Evolutionary conservation across 2,888 invertebrate species (phyloP).

Genomic region (Ormia ochracea): DNA sequence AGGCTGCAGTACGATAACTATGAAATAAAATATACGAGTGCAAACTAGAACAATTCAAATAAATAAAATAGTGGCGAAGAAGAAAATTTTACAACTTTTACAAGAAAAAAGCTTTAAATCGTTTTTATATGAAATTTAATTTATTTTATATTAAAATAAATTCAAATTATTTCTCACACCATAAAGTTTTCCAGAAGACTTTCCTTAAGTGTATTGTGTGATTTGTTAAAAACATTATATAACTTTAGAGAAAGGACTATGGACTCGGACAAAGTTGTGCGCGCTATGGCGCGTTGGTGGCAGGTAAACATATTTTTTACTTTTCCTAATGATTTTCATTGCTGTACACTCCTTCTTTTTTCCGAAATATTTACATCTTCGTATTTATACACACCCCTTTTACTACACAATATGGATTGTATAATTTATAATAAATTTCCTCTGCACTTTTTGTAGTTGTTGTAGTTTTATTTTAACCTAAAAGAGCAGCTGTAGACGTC

Average conservation of each 20-base stretch:
- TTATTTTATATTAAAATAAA: conserved; percentile 36
- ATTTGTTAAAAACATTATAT: conserved; percentile 18
- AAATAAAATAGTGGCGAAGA: neutral
- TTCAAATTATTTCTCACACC: conserved; percentile 33
- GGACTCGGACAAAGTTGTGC: conserved; percentile 76
- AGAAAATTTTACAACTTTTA: neutral
- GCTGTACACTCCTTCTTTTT: conserved; percentile 45
- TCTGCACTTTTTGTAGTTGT: neutral
- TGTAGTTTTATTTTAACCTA: conserved; percentile 1
- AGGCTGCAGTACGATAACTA: conserved; percentile 40
- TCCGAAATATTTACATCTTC: conserved; percentile 4
- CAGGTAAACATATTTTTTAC: conserved; percentile 72
- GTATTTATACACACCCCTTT: conserved; percentile 51
- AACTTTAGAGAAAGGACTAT: conserved; percentile 63
- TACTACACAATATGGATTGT: conserved; percentile 3
- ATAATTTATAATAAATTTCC: conserved; percentile 6
- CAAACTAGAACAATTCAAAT: neutral
- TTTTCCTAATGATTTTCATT: conserved; percentile 1
- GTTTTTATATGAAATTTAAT: neutral
- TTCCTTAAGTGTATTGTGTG: neutral
- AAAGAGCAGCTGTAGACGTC: conserved; percentile 34
- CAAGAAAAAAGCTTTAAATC: neutral
- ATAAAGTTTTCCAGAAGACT: neutral
- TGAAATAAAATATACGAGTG: conserved; percentile 1
- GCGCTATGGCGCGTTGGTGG: conserved; percentile 77